Percentiles rank a stretch among this genome's conserved stretches.
Conservation (phyloP, 2,888 invertebrate genomes). For the Hymenopus coronatus region DNA sequence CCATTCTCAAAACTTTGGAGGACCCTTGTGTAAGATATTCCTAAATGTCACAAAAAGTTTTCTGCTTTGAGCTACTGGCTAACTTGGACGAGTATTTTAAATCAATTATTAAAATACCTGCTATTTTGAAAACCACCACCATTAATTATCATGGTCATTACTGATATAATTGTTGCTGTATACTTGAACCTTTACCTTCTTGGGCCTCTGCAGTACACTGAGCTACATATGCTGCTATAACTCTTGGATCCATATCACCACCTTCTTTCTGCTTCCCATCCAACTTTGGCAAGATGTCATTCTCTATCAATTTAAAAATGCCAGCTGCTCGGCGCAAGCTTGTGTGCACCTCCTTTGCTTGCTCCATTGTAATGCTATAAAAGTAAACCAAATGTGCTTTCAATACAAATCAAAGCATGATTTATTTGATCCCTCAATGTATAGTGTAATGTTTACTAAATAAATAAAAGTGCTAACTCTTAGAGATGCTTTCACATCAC, state of each 20-base stretch:
- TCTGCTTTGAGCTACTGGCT: neutral
- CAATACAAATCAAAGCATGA: neutral
- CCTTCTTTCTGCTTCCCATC: slow-evolving; percentile 47
- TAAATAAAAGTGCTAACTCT: too few species aligned
- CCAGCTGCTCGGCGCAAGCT: slow-evolving; percentile 59
- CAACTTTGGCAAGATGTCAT: slow-evolving; percentile 41
- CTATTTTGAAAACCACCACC: neutral
- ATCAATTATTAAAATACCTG: neutral
- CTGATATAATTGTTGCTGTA: neutral
- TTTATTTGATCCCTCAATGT: neutral
- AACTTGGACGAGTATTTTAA: neutral
- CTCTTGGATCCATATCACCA: slow-evolving; percentile 56
- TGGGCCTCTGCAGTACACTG: slow-evolving; percentile 66
- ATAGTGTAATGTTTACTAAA: too few species aligned
- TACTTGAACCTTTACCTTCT: slow-evolving; percentile 48
- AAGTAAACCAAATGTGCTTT: neutral
- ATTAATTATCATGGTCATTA: neutral
- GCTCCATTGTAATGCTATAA: slow-evolving; percentile 52
- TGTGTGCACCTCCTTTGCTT: slow-evolving; percentile 61
- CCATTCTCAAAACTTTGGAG: too few species aligned
- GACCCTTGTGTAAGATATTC: too few species aligned
- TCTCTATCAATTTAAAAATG: slow-evolving; percentile 56
- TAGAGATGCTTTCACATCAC: too few species aligned
- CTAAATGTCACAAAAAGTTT: neutral
- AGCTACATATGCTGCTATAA: slow-evolving; percentile 58